Base-by-base conservation (phyloP, 2,888 invertebrate genomes). In the Tineola bisselliella region DNA sequence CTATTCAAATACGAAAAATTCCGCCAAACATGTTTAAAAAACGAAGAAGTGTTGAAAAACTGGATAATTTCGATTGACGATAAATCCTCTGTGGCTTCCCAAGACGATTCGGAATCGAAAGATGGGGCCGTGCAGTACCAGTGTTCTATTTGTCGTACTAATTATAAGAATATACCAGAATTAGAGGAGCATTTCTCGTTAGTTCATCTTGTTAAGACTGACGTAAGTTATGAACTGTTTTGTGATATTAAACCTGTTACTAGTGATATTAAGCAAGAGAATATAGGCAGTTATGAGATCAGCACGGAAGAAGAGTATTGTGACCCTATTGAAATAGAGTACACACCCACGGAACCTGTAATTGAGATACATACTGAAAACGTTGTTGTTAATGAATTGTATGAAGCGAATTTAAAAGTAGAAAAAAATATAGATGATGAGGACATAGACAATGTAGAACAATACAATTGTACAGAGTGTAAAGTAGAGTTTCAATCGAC, bases 1-100 rank as follows among this genome's bases (percentile, higher is more conserved):
- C 67, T 86, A 68, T 68, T 66, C 30, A 78, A 76, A 63, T 73
- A 76, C 18, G 74, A 81, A 31, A 72, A 73, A 18, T 84, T 86
- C 61, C 82, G 77, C 68, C 73, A 72, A n/a, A 76, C 74, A 1
- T 84, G 81, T 63, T 63, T 76, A 1, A 71, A 78, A 30, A 77
- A 81, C 0, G 79, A 86, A 38, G 65, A 31, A 33, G 33, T 58
- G 8, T n/a, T 58, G 6, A 54, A 54, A 54, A 54, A 54, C 12
- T 54, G 54, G 54, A 10, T 54, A 6, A 54, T 54, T 25, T 54
- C 54, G 6, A 25, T 5, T 11, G 54, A 54, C 25, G 25, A 54
- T 10, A 48, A 13, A 17, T 48, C 48, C 3, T 48, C 48, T 48
- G n/a, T 48, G 8, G 13, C 48, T 2, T 17, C 17, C n/a, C 19